These are phyloP conservation scores for Nycticorax nycticorax DNA, from an alignment of 2,113 vertebrate genomes.

Conservation along the genomic window DNA sequence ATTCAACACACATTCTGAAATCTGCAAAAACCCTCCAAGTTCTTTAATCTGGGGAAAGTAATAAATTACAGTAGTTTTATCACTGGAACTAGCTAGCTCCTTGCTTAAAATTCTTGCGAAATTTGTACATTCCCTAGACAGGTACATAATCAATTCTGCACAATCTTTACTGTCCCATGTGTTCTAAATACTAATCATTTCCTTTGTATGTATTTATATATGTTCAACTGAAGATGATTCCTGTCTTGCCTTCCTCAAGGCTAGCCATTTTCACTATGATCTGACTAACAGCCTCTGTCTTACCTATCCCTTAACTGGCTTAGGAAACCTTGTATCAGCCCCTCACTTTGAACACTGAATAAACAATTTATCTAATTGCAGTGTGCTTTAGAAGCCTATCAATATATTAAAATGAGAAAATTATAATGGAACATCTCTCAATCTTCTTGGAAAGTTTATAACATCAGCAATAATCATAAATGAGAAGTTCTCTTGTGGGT, in stretches of 20 bases:
- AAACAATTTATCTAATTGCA: background rate
- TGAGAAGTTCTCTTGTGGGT: background rate
- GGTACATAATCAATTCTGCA: background rate
- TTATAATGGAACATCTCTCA: background rate
- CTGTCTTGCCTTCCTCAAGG: background rate
- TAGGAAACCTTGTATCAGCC: background rate
- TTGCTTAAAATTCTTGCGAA: background rate
- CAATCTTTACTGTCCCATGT: background rate
- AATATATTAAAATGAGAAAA: background rate
- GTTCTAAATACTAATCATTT: background rate
- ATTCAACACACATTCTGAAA: background rate
- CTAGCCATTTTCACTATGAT: background rate
- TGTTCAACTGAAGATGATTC: background rate
- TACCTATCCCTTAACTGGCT: background rate
- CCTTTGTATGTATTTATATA: background rate
- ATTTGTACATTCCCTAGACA: background rate
- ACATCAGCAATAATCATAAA: background rate
- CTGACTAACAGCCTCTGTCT: background rate
- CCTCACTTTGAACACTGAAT: background rate
- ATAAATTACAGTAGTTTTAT: background rate
- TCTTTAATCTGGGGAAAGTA: background rate
- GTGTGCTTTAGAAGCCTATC: background rate
- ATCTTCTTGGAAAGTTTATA: background rate
- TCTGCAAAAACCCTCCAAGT: background rate
- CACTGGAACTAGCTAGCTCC: background rate